A percentile compares a stretch with the other conserved stretches of the same genome.
These are phyloP conservation scores for Jacana jacana DNA, from an alignment of 2,113 vertebrate genomes.

Conservation along the genomic window DNA sequence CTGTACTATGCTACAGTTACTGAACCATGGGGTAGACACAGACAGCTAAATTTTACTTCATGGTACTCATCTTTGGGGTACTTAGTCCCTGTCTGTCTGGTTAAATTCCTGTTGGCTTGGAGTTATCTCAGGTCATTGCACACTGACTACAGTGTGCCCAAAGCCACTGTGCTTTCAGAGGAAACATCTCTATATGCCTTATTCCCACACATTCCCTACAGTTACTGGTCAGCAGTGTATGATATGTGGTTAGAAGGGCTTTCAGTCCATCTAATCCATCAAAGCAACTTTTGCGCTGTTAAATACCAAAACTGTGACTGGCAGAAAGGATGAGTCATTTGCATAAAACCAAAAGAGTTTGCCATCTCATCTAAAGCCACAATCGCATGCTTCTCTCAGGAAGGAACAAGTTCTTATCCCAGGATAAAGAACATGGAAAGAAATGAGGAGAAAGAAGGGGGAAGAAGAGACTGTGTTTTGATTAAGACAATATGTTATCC, in stretches of 20 bases:
- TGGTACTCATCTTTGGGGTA: background rate
- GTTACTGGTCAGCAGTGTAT: background rate
- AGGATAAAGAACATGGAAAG: background rate
- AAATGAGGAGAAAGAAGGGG: background rate
- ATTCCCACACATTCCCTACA: background rate
- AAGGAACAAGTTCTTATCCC: background rate
- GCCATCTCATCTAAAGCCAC: background rate
- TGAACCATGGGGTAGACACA: background rate
- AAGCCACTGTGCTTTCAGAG: background rate
- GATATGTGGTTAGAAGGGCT: background rate
- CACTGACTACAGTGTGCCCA: rapidly evolving
- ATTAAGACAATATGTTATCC: background rate
- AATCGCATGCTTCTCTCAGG: background rate
- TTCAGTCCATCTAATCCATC: background rate
- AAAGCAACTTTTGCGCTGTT: background rate
- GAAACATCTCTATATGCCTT: background rate
- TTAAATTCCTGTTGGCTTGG: background rate
- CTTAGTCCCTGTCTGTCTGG: background rate
- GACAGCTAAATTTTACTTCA: background rate
- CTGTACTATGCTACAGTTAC: rapidly evolving
- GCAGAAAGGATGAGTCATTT: background rate
- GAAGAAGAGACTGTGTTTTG: background rate
- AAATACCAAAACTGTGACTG: background rate
- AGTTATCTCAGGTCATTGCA: background rate
- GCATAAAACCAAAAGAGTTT: background rate